phyloP scores from a whole-genome alignment of 1,140 invertebrate species.

The Microplitis mediator region DNA sequence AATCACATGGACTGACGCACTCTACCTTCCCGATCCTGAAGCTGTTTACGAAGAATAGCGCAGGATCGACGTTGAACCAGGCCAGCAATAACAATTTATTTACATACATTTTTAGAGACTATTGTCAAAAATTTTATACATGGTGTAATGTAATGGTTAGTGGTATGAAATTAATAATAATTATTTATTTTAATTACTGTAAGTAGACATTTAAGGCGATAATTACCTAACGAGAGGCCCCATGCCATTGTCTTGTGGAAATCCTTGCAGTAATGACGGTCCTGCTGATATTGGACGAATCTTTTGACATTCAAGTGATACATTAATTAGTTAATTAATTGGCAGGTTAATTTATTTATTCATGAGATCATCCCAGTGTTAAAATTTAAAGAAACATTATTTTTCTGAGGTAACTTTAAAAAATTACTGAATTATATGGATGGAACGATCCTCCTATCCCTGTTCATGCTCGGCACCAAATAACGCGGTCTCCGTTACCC shows the following conservation, averaged over 20 bases:
- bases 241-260: conserved; percentile 60
- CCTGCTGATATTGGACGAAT: conserved; percentile 69
- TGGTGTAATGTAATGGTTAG: no score
- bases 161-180: conserved; percentile 10
- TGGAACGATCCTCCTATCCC: no score
- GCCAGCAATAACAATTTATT: conserved; percentile 46
- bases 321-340: no score
- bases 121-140: neutral
- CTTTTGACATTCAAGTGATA: conserved; percentile 43
- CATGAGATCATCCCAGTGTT: no score
- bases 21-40: conserved; percentile 76
- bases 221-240: conserved; percentile 66
- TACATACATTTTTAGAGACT: conserved; percentile 30
- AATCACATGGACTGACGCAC: conserved; percentile 67
- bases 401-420: no score
- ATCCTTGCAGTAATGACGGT: conserved; percentile 63
- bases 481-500: no score
- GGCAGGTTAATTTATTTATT: no score
- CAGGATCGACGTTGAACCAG: conserved; percentile 36
- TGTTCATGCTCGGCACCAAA: no score
- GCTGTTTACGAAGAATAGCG: conserved; percentile 55
- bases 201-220: neutral
- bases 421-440: no score
- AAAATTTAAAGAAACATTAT: no score
- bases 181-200: neutral